These are phyloP conservation scores for Danio rerio DNA, from an alignment of 2,113 vertebrate species.

Conservation along the genomic window GRCz12tu NC_133189.1:32189001-32189500, in stretches of 20 bases:
- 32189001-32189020: constrained; percentile 30
- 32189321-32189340: background rate
- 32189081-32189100: constrained; percentile 1
- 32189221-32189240: background rate
- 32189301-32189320: background rate
- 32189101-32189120: background rate
- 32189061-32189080: background rate
- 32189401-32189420: background rate
- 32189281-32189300: background rate
- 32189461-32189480: too few species aligned
- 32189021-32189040: constrained; percentile 6
- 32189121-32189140: background rate
- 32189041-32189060: constrained; percentile 24
- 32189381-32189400: background rate
- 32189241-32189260: constrained; percentile 1
- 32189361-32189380: constrained; percentile 17
- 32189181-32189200: background rate
- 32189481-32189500: too few species aligned
- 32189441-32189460: too few species aligned
- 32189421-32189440: too few species aligned
- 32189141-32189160: background rate
- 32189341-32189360: background rate
- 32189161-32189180: background rate
- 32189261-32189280: background rate
- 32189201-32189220: background rate